Evolutionary conservation across 1,140 invertebrate species (phyloP), one percentile per base, ranked within the genome.

Genomic region (Littorina saxatilis): DNA sequence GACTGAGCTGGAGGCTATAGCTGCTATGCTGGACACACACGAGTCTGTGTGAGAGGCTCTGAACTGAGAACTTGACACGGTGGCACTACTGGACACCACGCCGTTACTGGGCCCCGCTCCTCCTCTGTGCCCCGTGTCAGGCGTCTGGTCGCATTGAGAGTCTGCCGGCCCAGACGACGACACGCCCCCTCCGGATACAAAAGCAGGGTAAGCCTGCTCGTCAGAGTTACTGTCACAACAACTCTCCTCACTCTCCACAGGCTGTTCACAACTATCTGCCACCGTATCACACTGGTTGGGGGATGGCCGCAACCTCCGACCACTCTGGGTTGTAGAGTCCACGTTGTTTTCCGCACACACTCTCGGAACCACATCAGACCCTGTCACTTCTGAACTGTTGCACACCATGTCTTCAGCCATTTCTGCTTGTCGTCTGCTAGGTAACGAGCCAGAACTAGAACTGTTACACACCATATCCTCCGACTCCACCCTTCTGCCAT

Each of bases 181-280:
- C 39, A 78, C 55, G 20, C 58, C 55, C 39, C 55, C 37, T 4
- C 66, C 76, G 11, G 35, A 35, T 17, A 17, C n/a, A 27, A 29
- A 37, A 2, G 20, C 76, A 63, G 55, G 58, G 32, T n/a, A 35
- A 17, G 23, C 35, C 37, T 58, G 50, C 7, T 58, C 32, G n/a
- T 78, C 76, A 2, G 76, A 78, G 29, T 78, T 78, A 39, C 76
- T 78, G 52, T 78, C 76, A 78, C 76, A 78, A 58, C 52, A 78
- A 58, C 76, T 63, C n/a, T 43, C 76, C 39, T 66, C 76, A 66
- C 27, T 78, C 39, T 78, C 76, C 39, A n/a, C 76, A n/a, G 40
- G 40, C 66, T 68, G 66, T 32, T 23, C 17, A 32, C 23, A 2
- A 35, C 66, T 68, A 35, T 68, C 66, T 37, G 66, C 66, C n/a